Conservation (phyloP, 2,888 invertebrate species). For the Selenia dentaria region DNA sequence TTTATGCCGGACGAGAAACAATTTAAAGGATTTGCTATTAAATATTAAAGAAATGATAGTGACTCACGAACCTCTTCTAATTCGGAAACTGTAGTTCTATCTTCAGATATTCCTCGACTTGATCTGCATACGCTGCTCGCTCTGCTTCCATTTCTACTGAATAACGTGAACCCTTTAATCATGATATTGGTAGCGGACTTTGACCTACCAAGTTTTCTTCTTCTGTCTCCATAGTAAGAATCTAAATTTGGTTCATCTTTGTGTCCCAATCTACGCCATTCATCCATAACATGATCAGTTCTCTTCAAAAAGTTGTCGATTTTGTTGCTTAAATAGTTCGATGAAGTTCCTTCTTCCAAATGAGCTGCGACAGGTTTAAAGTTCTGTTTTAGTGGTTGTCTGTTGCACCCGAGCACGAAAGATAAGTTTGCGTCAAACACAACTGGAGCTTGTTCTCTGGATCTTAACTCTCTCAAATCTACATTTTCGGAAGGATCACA, state of each 20-base stretch:
- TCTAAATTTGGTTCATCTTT: slow-evolving; percentile 76
- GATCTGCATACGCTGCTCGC: slow-evolving; percentile 82
- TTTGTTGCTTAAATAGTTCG: slow-evolving; percentile 89
- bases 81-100: slow-evolving; percentile 87
- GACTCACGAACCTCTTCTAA: slow-evolving; percentile 86
- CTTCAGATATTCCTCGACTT: slow-evolving; percentile 85
- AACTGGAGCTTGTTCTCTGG: slow-evolving; percentile 90
- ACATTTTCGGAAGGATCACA: slow-evolving; percentile 72
- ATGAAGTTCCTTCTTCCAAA: slow-evolving; percentile 90
- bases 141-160: slow-evolving; percentile 80
- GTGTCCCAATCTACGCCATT: slow-evolving; percentile 90
- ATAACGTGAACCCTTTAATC: slow-evolving; percentile 92
- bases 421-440: slow-evolving; percentile 93
- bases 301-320: slow-evolving; percentile 92
- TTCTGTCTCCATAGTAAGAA: slow-evolving; percentile 57
- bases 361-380: slow-evolving; percentile 91
- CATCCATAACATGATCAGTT: slow-evolving; percentile 95
- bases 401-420: slow-evolving; percentile 90
- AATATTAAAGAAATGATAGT: slow-evolving; percentile 7
- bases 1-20: slow-evolving; percentile 47
- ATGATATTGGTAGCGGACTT: slow-evolving; percentile 92
- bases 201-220: slow-evolving; percentile 84
- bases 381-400: slow-evolving; percentile 87
- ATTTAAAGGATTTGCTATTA: slow-evolving; percentile 29
- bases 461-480: slow-evolving; percentile 84